These are phyloP conservation scores for Phoebastria nigripes DNA, from an alignment of 2,797 vertebrate species.

Conservation along the genomic window DNA sequence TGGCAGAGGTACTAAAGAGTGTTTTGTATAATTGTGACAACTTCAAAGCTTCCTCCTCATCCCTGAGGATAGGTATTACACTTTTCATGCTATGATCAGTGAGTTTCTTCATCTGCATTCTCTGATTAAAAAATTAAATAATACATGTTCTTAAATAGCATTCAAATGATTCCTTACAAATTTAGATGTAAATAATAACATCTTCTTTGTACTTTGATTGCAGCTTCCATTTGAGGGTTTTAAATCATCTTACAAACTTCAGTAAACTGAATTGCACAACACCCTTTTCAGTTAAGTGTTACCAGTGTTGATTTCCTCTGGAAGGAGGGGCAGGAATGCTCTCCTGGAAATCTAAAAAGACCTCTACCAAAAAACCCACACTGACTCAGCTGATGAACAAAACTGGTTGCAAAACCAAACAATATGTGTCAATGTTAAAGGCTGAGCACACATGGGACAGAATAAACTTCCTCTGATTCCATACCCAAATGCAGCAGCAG, in stretches of 20 bases:
- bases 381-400: not conserved
- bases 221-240: not conserved
- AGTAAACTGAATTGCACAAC: not conserved
- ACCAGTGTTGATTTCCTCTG: not conserved
- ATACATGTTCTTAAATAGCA: not conserved
- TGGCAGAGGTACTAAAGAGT: not conserved
- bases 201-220: not conserved
- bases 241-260: not conserved
- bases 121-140: not conserved
- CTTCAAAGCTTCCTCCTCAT: not conserved
- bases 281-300: not conserved
- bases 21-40: not conserved
- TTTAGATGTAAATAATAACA: not conserved
- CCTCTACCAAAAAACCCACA: accelerated
- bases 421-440: accelerated
- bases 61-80: not conserved
- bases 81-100: not conserved
- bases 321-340: not conserved
- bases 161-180: not conserved
- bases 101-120: not conserved
- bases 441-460: not conserved
- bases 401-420: not conserved
- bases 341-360: not conserved
- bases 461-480: not conserved
- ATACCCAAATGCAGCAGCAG: not conserved